Percentiles rank a stretch among this genome's conserved stretches.
These are phyloP conservation scores for Euphydryas editha DNA, from an alignment of 2,888 invertebrate species.

Conservation along the genomic window DNA sequence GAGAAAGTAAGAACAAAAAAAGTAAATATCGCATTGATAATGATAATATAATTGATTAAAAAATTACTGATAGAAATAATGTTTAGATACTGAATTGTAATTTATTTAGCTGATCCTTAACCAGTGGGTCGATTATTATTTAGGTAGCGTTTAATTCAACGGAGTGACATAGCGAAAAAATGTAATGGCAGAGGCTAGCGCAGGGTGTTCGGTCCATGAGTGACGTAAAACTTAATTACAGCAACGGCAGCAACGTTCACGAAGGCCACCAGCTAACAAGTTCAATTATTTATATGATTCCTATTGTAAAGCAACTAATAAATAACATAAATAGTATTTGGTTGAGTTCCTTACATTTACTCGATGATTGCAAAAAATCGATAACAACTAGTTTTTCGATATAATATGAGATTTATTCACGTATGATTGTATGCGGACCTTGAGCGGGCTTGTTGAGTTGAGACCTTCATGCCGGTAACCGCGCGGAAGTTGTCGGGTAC, in stretches of 20 bases:
- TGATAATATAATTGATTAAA: constrained; percentile 3
- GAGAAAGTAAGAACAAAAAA: neutral
- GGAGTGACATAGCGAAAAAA: constrained; percentile 71
- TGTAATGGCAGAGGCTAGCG: constrained; percentile 74
- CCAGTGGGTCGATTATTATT: constrained; percentile 21
- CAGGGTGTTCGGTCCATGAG: constrained; percentile 75
- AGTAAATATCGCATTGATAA: constrained; percentile 6
- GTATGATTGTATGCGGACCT: constrained; percentile 82
- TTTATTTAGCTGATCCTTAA: constrained; percentile 7
- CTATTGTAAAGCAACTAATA: constrained; percentile 64
- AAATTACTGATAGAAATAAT: neutral
- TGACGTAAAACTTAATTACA: constrained; percentile 83
- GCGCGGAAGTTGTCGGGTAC: constrained; percentile 80
- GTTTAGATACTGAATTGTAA: constrained; percentile 25
- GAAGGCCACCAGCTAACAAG: constrained; percentile 75
- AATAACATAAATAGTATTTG: constrained; percentile 64
- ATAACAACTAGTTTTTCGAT: constrained; percentile 70
- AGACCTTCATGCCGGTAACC: constrained; percentile 82
- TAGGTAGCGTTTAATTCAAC: constrained; percentile 47
- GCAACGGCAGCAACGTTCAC: constrained; percentile 71
- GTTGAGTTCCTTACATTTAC: constrained; percentile 61
- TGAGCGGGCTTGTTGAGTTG: constrained; percentile 77
- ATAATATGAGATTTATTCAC: constrained; percentile 78
- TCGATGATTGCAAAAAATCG: constrained; percentile 64
- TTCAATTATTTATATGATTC: constrained; percentile 75